Evolutionary conservation across 2,113 vertebrate genomes (phyloP).

Genomic region (Mola mola): DNA sequence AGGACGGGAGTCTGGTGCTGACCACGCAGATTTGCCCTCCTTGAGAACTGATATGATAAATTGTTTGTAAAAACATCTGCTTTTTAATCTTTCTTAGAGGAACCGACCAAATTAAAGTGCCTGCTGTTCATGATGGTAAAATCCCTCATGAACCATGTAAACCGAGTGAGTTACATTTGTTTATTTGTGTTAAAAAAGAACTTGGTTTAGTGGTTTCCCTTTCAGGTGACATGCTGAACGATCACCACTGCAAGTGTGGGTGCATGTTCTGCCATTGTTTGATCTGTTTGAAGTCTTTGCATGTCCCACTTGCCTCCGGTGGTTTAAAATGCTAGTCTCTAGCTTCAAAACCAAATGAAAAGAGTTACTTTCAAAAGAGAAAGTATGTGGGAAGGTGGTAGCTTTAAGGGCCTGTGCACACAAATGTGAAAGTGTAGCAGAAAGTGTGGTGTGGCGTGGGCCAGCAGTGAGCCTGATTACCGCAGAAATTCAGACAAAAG

Average conservation of each 20-base stretch:
- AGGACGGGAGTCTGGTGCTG: constrained; percentile 31
- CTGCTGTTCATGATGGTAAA: no score
- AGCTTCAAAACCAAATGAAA: constrained; percentile 52
- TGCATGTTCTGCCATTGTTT: constrained; percentile 47
- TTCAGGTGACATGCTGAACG: no score
- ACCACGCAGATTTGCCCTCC: constrained; percentile 29
- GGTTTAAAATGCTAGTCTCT: constrained; percentile 29
- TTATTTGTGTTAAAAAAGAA: constrained; percentile 41
- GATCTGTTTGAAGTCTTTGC: constrained; percentile 24
- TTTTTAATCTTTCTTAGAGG: not conserved
- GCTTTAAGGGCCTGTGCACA: not conserved
- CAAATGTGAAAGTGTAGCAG: constrained; percentile 22
- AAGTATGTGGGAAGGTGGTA: constrained; percentile 63
- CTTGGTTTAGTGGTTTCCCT: constrained; percentile 39
- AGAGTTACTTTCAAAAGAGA: constrained; percentile 46
- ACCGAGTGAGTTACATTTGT: constrained; percentile 22
- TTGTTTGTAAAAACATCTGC: not conserved
- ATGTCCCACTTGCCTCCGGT: constrained; percentile 46
- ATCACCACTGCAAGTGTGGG: constrained; percentile 48
- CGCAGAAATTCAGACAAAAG: constrained; percentile 20
- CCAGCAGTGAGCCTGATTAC: constrained; percentile 35
- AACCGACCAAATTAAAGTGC: not conserved
- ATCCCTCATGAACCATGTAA: constrained; percentile 3
- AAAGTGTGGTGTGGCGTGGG: constrained; percentile 30
- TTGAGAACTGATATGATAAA: constrained; percentile 1